Evolutionary conservation across 2,113 vertebrate species (phyloP), one percentile per base, ranked within the genome.

Genomic region (Pteronura brasiliensis): DNA sequence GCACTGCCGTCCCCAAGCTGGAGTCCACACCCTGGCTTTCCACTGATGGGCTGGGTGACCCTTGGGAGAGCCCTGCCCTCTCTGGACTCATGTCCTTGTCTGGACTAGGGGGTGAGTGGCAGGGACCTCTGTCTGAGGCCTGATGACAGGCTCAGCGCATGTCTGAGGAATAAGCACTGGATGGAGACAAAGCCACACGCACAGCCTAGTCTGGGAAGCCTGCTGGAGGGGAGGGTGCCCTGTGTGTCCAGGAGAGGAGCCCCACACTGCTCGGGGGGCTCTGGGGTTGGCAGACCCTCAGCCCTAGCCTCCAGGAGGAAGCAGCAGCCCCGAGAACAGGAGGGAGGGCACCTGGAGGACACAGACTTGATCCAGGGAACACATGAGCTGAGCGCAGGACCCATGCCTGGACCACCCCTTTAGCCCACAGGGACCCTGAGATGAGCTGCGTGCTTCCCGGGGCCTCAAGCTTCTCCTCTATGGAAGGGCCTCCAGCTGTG

Each of bases 261-360:
- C 8, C 1, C 85, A 0, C 8, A 44, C 34, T 42, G 36, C 44
- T 55, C 18, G 1, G 0, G 10, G 25, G 77, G 39, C 36, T 25
- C 31, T 0, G 9, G 25, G 5, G 39, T 10, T 17, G 15, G 27
- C 59, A 49, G 31, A 39, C 10, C 27, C 44, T 90, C 29, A 65
- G 14, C 5, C 57, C 25, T 0, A 12, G 47, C 59, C 2, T 44
- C 57, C 11, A 21, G 23, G 59, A 42, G 74, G 34, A 55, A 25
- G 15, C 17, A 4, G n/a, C n/a, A 17, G 31, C 57, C 27, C 31
- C 6, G 59, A 77, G 61, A 44, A 65, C 39, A 47, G 79, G 59
- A 44, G 1, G 17, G 36, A 20, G 21, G n/a, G 42, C 13, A 21
- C 52, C 31, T 2, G 3, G 20, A n/a, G 25, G n/a, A 49, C 13